Conservation (phyloP, 2,797 vertebrate species). For the Chrysocyon brachyurus region DNA sequence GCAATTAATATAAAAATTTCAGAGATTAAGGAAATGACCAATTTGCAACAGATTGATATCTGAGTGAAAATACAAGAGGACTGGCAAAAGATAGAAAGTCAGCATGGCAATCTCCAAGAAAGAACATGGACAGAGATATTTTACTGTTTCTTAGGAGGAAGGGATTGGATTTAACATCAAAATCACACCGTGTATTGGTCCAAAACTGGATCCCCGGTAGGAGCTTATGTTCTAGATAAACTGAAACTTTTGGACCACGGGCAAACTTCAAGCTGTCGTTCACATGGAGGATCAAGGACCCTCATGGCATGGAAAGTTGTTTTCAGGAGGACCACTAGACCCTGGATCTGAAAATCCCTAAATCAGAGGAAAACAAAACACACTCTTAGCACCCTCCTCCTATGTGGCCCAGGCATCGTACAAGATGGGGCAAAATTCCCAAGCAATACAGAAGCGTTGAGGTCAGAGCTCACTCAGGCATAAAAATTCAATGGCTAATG, state of each 20-base stretch:
- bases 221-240: neutral
- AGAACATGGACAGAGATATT: neutral
- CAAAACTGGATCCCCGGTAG: neutral
- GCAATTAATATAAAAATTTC: slow-evolving; percentile 49
- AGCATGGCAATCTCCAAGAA: neutral
- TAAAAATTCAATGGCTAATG: neutral
- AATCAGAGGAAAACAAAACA: slow-evolving; percentile 16
- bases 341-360: neutral
- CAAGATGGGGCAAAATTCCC: neutral
- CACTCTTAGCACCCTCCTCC: neutral
- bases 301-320: neutral
- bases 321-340: neutral
- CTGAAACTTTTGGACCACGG: neutral
- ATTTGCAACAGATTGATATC: slow-evolving; percentile 12
- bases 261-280: neutral
- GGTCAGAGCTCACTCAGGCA: neutral
- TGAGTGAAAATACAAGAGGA: slow-evolving; percentile 42
- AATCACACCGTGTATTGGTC: neutral
- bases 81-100: slow-evolving; percentile 24
- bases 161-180: neutral
- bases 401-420: no score
- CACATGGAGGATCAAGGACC: neutral
- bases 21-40: slow-evolving; percentile 18
- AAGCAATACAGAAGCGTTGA: neutral
- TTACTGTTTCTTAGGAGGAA: neutral